phyloP scores from a whole-genome alignment of 2,113 vertebrate genomes.

The Pedionomus torquatus region DNA sequence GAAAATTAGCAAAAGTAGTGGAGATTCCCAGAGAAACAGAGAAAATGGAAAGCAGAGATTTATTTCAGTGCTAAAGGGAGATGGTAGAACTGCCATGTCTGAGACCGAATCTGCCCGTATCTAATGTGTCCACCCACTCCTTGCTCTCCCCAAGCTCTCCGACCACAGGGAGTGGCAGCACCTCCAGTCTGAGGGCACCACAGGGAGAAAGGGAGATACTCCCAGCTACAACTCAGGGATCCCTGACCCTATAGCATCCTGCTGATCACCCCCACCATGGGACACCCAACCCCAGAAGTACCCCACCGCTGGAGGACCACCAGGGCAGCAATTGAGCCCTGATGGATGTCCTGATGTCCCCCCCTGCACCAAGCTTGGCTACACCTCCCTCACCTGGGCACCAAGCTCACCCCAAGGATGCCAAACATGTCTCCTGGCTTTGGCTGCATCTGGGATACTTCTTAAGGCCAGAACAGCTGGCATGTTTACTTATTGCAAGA shows the following conservation, averaged over 20 bases:
- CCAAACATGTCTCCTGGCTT: neutral
- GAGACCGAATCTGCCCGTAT: neutral
- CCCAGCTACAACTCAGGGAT: neutral
- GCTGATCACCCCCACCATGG: fast-evolving
- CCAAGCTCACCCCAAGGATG: fast-evolving
- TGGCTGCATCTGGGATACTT: neutral
- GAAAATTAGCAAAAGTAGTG: neutral
- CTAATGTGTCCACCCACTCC: neutral
- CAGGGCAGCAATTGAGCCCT: fast-evolving
- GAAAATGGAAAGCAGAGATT: neutral
- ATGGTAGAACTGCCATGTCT: neutral
- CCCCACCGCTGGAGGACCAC: neutral
- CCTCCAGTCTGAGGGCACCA: neutral
- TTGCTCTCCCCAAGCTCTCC: neutral
- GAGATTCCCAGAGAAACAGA: neutral
- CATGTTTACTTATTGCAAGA: neutral
- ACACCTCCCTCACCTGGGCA: fast-evolving
- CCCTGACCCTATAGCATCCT: neutral
- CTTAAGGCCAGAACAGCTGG: neutral
- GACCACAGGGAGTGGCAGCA: fast-evolving
- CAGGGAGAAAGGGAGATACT: fast-evolving
- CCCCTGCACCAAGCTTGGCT: fast-evolving
- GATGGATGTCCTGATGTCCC: fast-evolving
- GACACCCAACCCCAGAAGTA: neutral
- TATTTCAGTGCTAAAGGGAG: fast-evolving